Evolutionary conservation across 2,888 invertebrate species (phyloP), one percentile per base, ranked within the genome.

Genomic region (Actias luna): DNA sequence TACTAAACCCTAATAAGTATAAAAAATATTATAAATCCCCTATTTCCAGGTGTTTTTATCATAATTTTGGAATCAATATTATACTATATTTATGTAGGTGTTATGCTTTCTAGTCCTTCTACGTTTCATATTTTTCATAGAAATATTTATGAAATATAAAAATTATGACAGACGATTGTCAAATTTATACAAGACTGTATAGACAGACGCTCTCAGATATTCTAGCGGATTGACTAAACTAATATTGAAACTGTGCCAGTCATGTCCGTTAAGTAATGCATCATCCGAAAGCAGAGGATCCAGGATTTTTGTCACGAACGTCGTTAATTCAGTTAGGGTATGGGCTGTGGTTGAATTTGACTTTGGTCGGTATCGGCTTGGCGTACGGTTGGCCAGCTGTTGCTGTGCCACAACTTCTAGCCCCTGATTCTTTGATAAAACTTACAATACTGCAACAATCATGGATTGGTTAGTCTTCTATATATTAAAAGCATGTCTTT

Each of bases 381-480:
- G 91, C 92, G 0, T 94, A 93, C 72, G 94, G 94, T 1, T 95
- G 94, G 66, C 92, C 94, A 2, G 93, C 94, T 5, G 93, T 94
- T 5, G 93, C 93, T 0, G 79, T 94, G 27, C 94, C 95, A 0
- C 94, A 95, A 67, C 73, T 95, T 8, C 71, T 82, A 60, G 72
- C 74, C 16, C 63, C 80, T 0, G 81, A 88, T 55, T 91, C 93
- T 22, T 61, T 71, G 2, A 90, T 94, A 60, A 67, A 72, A 16
- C 84, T 93, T 0, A 84, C 91, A 33, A 67, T 81, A 22, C 67
- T 69, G 14, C 93, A 95, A 67, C 91, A 92, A 52, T 93, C 94
- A 35, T 95, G 94, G 94, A 94, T 95, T 63, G 94, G 95, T 95
- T 75, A 83, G 84, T 79, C 36, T 62, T 50, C 25, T 59, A 10